Base-by-base conservation (phyloP, 2,888 invertebrate genomes). In the Cryptus armator region DNA sequence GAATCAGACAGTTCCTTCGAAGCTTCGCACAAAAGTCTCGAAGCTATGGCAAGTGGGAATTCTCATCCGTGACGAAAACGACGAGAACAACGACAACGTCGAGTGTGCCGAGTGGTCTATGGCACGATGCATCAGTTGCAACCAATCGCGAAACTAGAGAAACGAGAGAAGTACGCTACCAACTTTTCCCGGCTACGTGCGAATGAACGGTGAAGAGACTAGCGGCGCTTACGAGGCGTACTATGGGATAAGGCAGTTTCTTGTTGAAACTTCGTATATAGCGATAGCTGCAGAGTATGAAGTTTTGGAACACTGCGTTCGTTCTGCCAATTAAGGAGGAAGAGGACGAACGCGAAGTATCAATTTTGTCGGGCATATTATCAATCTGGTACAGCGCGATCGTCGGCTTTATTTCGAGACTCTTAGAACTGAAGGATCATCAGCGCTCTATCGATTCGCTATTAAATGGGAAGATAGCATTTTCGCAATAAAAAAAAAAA, bases 121-220 rank as follows among this genome's bases (percentile, higher is more conserved):
- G 68, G 75, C 77, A 74, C 72, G 74, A 77, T 84, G 81, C 62
- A 81, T 68, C 67, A 46, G 48, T 62, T 44, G 80, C 64, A 48
- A 71, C 44, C 71, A 32, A 43, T 32, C 29, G 46, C 29, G 64
- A 75, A 29, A 16, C 24, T 19, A 19, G 32, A 66, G 44, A 68
- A 77, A 77, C 56, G 59, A 67, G 81, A 59, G 32, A 53, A 59
- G 72, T 29, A 62, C 53, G 53, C 59, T 77, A 77, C 67, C 37
- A 81, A 84, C 77, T 84, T 84, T 37, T 74, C 64, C 12, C 59
- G 66, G 80, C 66, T 84, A 66, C 71, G 14, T 56, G 56, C 24
- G 70, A 70, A 43, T 14, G 56, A 72, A 24, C 56, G 43, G 14
- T n/a, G 24, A 24, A 72, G 53, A 16, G 43, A 59, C 71, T 56